Conservation (phyloP, 2,888 invertebrate species). For the Adela reaumurella region DNA sequence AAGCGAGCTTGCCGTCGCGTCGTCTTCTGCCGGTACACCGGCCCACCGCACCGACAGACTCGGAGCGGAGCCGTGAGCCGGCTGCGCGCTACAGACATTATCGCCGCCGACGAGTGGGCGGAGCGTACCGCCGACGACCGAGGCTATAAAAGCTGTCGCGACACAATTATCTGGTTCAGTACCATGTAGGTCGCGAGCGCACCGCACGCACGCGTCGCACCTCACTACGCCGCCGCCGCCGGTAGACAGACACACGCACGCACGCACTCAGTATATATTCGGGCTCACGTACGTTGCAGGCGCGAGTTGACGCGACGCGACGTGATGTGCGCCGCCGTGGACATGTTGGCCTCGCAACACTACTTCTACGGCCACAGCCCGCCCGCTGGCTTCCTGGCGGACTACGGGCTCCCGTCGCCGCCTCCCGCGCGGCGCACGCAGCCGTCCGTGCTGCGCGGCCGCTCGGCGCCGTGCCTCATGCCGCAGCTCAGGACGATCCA, state of each 20-base stretch:
- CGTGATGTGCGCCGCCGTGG: constrained; percentile 45
- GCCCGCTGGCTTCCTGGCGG: constrained; percentile 60
- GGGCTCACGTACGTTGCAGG: neutral
- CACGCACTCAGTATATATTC: too few relatives aligned
- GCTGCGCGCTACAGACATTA: too few relatives aligned
- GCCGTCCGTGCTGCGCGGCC: constrained; percentile 31
- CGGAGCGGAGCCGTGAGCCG: too few relatives aligned
- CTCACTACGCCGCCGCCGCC: too few relatives aligned
- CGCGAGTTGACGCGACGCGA: constrained; percentile 16
- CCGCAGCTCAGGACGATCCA: constrained; percentile 33
- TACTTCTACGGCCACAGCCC: constrained; percentile 71
- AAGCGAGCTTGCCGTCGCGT: too few relatives aligned
- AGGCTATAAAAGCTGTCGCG: too few relatives aligned
- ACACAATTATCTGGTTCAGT: neutral
- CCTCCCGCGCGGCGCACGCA: constrained; percentile 32
- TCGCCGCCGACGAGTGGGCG: too few relatives aligned
- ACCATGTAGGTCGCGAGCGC: neutral
- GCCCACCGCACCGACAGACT: too few relatives aligned
- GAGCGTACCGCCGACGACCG: too few relatives aligned
- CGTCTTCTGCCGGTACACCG: too few relatives aligned
- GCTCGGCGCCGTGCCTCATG: constrained; percentile 34
- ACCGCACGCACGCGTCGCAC: neutral
- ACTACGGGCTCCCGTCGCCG: constrained; percentile 40
- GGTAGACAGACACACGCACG: neutral
- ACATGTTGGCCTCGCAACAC: constrained; percentile 63